Evolutionary conservation across 2,113 vertebrate genomes (phyloP), one percentile per base, ranked within the genome.

Genomic region (Lathamus discolor): DNA sequence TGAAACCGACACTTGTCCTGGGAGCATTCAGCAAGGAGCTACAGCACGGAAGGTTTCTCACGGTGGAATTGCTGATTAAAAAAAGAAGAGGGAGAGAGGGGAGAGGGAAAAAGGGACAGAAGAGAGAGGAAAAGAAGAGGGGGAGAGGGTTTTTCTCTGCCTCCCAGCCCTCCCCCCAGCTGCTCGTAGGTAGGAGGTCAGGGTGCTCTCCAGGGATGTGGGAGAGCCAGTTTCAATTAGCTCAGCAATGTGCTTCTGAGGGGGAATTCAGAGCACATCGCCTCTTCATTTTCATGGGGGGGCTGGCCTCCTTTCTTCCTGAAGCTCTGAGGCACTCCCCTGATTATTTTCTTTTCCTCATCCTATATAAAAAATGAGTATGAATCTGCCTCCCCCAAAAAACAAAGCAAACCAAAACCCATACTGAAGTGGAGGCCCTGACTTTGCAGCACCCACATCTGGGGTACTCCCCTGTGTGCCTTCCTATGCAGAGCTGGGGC

Each of bases 211-310:
- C 73, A 54, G 69, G 69, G 95, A 91, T 87, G 66, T 81, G 86
- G 86, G 84, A 93, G 95, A 93, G 91, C 77, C 95, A 79, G 77
- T 93, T 94, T 89, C 94, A 95, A 96, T 95, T 92, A 95, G 86
- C 88, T 95, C 88, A 70, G 73, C 92, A 78, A 75, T 43, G 86
- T 7, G 74, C 39, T 81, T 48, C 48, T 17, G 33, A 85, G 68
- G 41, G 54, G 52, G 81, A 57, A 86, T 74, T 85, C 61, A 92
- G 80, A 85, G 27, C 41, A 20, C 61, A 86, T 66, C 5, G 7
- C 37, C 52, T 54, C 43, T 43, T 35, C 0, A 16, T 88, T 79
- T 63, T 63, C 7, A 1, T 66, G 39, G 74, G 43, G 74, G 54
- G 15, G 37, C 28, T 63, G 51, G 43, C 28, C 44, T 75, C 48